Evolutionary conservation across 2,888 invertebrate species (phyloP), one percentile per base, ranked within the genome.

Genomic region (Hirtodrosophila duncani): DNA sequence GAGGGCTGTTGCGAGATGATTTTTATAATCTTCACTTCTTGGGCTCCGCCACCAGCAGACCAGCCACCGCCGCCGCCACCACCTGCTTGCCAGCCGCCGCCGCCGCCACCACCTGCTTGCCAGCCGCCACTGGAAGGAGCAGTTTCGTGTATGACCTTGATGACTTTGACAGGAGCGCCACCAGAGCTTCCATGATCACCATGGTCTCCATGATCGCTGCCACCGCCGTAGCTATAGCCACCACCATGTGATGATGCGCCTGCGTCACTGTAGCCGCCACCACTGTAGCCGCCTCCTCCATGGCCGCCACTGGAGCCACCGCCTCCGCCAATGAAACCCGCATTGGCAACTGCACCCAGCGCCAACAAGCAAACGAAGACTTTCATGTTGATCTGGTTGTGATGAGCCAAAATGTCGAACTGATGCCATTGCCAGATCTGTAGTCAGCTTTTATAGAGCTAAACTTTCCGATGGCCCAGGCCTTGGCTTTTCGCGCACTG

Each of bases 281-380:
- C 63, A 7, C 63, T 48, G n/a, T n/a, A n/a, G 11, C 64, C 56
- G 5, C 46, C 27, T 2, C 60, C 60, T 1, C 50, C 48, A 3
- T 45, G 60, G 1, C 60, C 67, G 4, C 24, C 29, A 11, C 55
- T 42, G 2, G 39, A 50, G 4, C 46, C 49, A 3, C 31, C 55
- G 3, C 27, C 50, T 10, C 68, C 80, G 27, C 82, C 72, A 42
- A 81, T 67, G 37, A 63, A 58, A 9, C 81, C 75, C 3, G 71
- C 75, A 33, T 71, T 33, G 18, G 58, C 70, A 37, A 75, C 67
- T 16, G 80, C 60, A 37, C 46, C 49, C 14, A 75, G 14, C 24
- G 80, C 67, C 27, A 77, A 48, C 23, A 81, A 43, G 33, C 80
- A 81, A 48, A 77, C 44, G 13, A 79, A 71, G 38, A 67, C 27